These are phyloP conservation scores for Pterostichus niger DNA, from an alignment of 2,888 invertebrate species.

Conservation along the genomic window DNA sequence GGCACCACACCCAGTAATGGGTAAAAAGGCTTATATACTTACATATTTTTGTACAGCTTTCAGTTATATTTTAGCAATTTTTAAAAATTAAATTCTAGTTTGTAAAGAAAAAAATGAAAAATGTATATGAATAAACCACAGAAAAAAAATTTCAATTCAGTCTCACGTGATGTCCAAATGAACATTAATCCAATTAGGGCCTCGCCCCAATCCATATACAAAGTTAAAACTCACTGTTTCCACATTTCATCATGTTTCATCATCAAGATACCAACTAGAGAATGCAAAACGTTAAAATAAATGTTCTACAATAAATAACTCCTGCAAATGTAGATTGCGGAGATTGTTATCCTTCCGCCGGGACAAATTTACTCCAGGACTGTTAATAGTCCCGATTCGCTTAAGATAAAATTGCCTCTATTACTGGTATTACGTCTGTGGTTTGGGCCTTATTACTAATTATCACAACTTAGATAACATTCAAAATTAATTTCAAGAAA, in stretches of 20 bases:
- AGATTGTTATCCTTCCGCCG: neutral
- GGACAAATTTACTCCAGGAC: conserved; percentile 29
- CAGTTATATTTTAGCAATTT: too few species aligned
- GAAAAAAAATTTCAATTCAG: conserved; percentile 10
- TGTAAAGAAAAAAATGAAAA: neutral
- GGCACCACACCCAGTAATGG: too few species aligned
- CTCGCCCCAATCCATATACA: neutral
- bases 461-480: conserved; percentile 40
- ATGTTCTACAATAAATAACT: conserved; percentile 22
- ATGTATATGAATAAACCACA: neutral
- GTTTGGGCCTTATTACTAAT: conserved; percentile 33
- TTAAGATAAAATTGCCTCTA: neutral
- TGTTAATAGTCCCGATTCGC: conserved; percentile 25
- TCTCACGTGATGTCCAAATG: neutral
- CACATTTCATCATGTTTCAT: neutral
- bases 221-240: neutral
- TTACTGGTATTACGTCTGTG: conserved; percentile 3
- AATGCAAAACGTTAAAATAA: conserved; percentile 28
- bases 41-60: too few species aligned
- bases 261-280: neutral
- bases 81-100: too few species aligned
- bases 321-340: neutral
- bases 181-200: conserved; percentile 20
- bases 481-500: conserved; percentile 36
- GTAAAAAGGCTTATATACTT: too few species aligned